Base-by-base conservation (phyloP, 1,140 invertebrate genomes). In the Brachionus sp. region DNA sequence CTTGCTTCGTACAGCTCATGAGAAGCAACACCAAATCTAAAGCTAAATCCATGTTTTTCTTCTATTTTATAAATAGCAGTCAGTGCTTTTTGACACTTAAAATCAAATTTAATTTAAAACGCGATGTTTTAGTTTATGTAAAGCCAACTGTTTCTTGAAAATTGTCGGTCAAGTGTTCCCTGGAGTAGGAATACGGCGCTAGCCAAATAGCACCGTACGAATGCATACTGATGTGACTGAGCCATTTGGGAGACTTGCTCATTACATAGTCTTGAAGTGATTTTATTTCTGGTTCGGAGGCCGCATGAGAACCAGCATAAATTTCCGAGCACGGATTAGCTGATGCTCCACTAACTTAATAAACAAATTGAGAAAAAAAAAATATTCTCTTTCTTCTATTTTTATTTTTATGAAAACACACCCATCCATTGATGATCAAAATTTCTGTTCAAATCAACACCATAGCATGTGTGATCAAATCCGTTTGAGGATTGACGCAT, bases 391-490 rank as follows among this genome's bases (percentile, higher is more conserved):
- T 33, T 33, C 9, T 29, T 29, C 3, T 2, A 3, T 2, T 23
- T 64, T 23, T 25, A 16, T 68, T 35, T 12, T 12, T 13, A 25
- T 33, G 5, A 35, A 44, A 6, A 12, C 25, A 29, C 33, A 82
- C 80, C 80, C 64, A 73, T 83, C 82, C 82, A 83, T 37, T 70
- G 23, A 39, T 73, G 57, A 5, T 46, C 66, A 83, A 83, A 83
- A 44, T 83, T 83, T 73, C 82, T 13, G 57, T 82, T 80, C 12
- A 78, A 50, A 50, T 77, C 53, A 66, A 84, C 83, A 77, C 70
- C 78, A n/a, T 50, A 16, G 66, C 84, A 85, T 16, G 25, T 37
- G 44, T 46, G 70, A 39, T 75, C 70, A 9, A 25, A 19, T 37
- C 50, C 35, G 13, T 42, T 62, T 23, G n/a, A 16, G n/a, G 25